phyloP scores from a whole-genome alignment of 2,797 vertebrate genomes.

The Enteromius treurensis region DNA sequence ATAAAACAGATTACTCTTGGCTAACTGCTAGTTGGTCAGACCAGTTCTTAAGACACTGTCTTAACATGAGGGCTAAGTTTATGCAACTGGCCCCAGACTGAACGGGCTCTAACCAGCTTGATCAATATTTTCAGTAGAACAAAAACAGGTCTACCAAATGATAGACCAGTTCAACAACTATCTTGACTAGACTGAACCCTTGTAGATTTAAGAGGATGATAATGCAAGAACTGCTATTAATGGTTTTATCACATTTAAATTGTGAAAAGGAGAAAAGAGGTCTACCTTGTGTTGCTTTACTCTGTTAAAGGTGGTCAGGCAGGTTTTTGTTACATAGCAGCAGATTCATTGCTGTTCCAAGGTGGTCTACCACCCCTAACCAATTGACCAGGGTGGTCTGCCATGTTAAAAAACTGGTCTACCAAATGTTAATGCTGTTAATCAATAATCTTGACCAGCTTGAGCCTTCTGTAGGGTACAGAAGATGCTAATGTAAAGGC shows the following conservation, averaged over 20 bases:
- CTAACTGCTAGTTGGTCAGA: no score
- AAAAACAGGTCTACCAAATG: no score
- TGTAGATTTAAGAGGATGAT: background rate
- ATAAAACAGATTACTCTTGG: no score
- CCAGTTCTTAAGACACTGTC: no score
- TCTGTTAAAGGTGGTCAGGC: background rate
- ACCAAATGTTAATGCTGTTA: background rate
- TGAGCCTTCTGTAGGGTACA: background rate
- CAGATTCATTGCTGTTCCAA: background rate
- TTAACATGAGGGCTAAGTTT: no score
- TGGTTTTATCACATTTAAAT: background rate
- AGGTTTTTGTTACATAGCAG: background rate
- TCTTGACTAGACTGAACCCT: background rate
- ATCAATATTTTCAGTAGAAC: no score
- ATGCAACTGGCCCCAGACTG: no score
- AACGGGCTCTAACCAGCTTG: no score
- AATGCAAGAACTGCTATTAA: background rate
- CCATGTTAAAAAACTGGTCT: background rate
- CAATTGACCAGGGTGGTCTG: background rate
- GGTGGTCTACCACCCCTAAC: background rate
- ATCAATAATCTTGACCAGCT: background rate
- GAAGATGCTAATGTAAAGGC: background rate
- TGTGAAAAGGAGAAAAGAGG: background rate
- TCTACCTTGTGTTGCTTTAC: background rate
- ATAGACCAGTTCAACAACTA: no score